Evolutionary conservation across 2,888 invertebrate genomes (phyloP).

Genomic region (Dendrolimus houi): DNA sequence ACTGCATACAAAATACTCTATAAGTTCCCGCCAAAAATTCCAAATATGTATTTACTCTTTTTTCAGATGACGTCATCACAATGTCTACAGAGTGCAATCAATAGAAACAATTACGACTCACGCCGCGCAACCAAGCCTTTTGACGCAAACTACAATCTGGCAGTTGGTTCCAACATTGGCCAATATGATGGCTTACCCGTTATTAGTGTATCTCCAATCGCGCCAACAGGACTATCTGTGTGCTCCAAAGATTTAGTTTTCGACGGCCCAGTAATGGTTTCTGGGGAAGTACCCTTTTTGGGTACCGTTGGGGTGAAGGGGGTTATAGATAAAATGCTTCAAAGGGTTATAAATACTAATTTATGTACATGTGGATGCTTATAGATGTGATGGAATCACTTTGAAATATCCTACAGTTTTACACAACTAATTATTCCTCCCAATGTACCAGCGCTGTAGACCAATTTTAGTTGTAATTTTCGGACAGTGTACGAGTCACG

Average conservation of each 20-base stretch:
- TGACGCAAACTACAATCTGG: neutral
- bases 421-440: no score
- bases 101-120: neutral
- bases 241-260: neutral
- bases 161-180: neutral
- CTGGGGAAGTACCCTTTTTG: neutral
- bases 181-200: constrained; percentile 16
- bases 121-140: neutral
- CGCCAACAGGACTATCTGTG: neutral
- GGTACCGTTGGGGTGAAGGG: neutral
- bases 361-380: no score
- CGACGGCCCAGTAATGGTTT: neutral
- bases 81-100: neutral
- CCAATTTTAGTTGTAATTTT: no score
- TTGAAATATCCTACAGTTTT: no score
- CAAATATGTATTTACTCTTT: neutral
- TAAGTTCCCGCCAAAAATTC: no score
- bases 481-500: no score
- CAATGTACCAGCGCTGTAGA: no score
- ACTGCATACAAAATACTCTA: no score
- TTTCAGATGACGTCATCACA: neutral
- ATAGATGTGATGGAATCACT: no score
- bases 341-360: neutral
- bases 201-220: constrained; percentile 17
- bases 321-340: neutral